A percentile compares a stretch with the other conserved stretches of the same genome.
These are phyloP conservation scores for Noctua pronuba DNA, from an alignment of 2,888 invertebrate species.

Conservation along the genomic window DNA sequence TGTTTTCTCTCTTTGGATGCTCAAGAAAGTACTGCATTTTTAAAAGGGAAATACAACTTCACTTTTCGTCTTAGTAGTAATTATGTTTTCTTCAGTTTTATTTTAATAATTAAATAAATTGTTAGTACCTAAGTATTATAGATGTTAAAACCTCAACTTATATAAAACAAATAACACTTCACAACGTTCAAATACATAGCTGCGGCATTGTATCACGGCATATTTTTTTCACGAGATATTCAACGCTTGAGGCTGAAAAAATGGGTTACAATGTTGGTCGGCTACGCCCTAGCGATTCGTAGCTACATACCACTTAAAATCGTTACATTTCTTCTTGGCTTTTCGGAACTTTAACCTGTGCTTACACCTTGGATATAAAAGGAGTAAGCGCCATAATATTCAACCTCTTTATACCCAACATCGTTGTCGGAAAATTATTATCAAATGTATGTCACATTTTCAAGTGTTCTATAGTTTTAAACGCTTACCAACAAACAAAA, in stretches of 20 bases:
- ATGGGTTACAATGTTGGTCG: slow-evolving; percentile 53
- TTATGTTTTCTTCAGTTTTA: neutral
- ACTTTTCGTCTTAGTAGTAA: neutral
- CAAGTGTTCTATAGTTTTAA: slow-evolving; percentile 81
- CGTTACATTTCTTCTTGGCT: slow-evolving; percentile 39
- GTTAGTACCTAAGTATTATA: neutral
- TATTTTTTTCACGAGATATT: slow-evolving; percentile 41
- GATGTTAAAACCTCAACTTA: neutral
- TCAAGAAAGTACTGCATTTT: slow-evolving; percentile 7
- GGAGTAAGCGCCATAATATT: neutral
- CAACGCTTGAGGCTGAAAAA: slow-evolving; percentile 48
- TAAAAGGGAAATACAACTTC: slow-evolving; percentile 6
- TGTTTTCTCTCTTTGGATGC: slow-evolving; percentile 17
- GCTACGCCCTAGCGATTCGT: slow-evolving; percentile 46
- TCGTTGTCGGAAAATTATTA: neutral
- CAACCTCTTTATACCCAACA: neutral
- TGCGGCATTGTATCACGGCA: slow-evolving; percentile 4
- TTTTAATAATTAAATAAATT: slow-evolving; percentile 4
- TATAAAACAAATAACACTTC: neutral
- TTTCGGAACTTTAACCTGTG: slow-evolving; percentile 2
- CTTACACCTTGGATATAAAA: slow-evolving; percentile 6
- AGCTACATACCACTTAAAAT: slow-evolving; percentile 52
- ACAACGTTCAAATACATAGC: neutral
- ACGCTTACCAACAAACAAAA: slow-evolving; percentile 85
- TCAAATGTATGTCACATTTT: slow-evolving; percentile 67